phyloP scores from a whole-genome alignment of 2,888 invertebrate species.

The Aspidapion aeneum region DNA sequence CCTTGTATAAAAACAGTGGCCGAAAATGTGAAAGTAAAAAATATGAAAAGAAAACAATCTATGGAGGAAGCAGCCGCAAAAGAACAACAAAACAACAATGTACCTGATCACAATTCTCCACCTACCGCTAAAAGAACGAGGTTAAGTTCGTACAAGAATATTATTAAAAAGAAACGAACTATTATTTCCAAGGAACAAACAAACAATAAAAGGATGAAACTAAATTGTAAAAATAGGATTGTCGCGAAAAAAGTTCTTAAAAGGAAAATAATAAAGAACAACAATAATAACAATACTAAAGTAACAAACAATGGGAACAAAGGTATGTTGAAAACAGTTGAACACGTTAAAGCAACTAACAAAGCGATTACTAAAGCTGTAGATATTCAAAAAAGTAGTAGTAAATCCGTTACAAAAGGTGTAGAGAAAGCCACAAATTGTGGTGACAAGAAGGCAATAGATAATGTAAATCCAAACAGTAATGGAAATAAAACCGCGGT shows the following conservation, averaged over 20 bases:
- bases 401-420: conserved; percentile 22
- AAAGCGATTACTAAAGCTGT: conserved; percentile 24
- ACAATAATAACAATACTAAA: conserved; percentile 11
- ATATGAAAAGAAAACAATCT: conserved; percentile 52
- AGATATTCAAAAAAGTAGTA: conserved; percentile 8
- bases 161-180: conserved; percentile 49
- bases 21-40: conserved; percentile 48
- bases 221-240: conserved; percentile 24
- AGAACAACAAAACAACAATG: conserved; percentile 30
- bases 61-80: conserved; percentile 26
- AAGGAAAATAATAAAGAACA: conserved; percentile 52
- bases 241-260: conserved; percentile 46
- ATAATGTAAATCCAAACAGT: conserved; percentile 21
- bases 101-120: conserved; percentile 12
- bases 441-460: conserved; percentile 21
- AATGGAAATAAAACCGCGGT: conserved; percentile 32
- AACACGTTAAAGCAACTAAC: conserved; percentile 24
- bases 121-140: conserved; percentile 36
- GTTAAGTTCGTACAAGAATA: conserved; percentile 46
- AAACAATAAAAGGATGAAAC: conserved; percentile 27
- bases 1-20: conserved; percentile 44
- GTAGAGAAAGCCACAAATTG: no score
- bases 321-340: conserved; percentile 4
- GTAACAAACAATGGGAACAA: conserved; percentile 19
- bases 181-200: conserved; percentile 46